A percentile compares a stretch with the other conserved stretches of the same genome.
phyloP scores from a whole-genome alignment of 1,140 invertebrate genomes.

The Neodiprion virginianus region DNA sequence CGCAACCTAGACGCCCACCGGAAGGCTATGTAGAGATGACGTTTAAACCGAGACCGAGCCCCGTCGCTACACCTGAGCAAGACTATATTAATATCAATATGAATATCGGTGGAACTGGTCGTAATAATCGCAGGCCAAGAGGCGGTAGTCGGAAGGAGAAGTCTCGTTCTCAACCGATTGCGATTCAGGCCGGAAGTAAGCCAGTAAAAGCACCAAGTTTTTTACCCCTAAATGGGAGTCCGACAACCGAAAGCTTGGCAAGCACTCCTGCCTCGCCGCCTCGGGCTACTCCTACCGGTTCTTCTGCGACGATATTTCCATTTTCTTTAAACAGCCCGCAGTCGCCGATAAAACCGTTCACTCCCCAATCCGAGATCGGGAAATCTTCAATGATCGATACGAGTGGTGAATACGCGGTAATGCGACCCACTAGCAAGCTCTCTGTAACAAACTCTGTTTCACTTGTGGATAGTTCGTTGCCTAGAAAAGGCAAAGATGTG shows the following conservation, averaged over 20 bases:
- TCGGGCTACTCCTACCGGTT: conserved; percentile 63
- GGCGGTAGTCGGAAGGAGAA: conserved; percentile 55
- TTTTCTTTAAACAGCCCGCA: conserved; percentile 68
- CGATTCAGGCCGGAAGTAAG: conserved; percentile 61
- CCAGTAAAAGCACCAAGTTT: conserved; percentile 55
- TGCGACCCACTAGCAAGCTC: conserved; percentile 36
- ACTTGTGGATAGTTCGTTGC: conserved; percentile 24
- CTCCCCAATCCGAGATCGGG: conserved; percentile 32
- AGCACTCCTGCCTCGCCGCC: conserved; percentile 60
- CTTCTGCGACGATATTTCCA: conserved; percentile 66
- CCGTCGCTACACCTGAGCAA: conserved; percentile 40
- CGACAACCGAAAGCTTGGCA: conserved; percentile 52
- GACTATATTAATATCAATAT: conserved; percentile 61
- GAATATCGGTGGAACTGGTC: conserved; percentile 34
- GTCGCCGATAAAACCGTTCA: conserved; percentile 62
- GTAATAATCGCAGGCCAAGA: conserved; percentile 33
- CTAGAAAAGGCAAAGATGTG: conserved; percentile 29
- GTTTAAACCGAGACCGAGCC: conserved; percentile 48
- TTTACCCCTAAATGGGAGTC: conserved; percentile 53
- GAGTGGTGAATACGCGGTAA: conserved; percentile 49
- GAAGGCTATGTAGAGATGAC: conserved; percentile 72
- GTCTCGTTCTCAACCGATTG: conserved; percentile 66
- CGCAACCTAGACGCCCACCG: conserved; percentile 55
- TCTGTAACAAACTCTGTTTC: conserved; percentile 34
- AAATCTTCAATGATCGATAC: conserved; percentile 27